A percentile compares a stretch with the other conserved stretches of the same genome.
Conservation (phyloP, 2,113 vertebrate genomes). For the Martes martes region DNA sequence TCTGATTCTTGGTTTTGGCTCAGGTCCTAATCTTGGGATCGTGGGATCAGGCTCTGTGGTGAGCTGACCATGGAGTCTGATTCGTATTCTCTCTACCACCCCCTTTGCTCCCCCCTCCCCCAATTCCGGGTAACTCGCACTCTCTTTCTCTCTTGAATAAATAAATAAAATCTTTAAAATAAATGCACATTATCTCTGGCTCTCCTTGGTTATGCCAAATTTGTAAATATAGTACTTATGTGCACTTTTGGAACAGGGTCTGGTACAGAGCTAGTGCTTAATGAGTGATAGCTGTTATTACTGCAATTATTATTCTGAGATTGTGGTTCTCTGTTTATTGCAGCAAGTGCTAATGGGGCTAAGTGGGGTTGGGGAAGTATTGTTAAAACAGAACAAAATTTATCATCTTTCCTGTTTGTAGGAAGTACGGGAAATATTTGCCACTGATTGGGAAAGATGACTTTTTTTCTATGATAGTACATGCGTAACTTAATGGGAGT, state of each 20-base stretch:
- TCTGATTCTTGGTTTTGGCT: not conserved
- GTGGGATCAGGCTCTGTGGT: not conserved
- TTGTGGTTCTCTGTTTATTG: not conserved
- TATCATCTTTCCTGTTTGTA: not conserved
- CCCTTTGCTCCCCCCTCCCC: not conserved
- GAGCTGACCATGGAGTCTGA: not conserved
- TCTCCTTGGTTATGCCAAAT: not conserved
- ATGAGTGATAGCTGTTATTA: not conserved
- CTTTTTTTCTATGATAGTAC: not conserved
- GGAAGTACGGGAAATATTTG: constrained; percentile 24
- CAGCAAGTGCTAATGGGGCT: not conserved
- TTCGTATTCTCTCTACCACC: not conserved
- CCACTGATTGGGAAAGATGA: not conserved
- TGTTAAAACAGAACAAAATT: not conserved
- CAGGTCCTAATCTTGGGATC: not conserved
- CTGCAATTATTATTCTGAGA: not conserved
- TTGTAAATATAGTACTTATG: not conserved
- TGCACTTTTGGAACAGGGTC: not conserved
- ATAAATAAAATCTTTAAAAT: not conserved
- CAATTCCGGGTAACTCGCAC: not conserved
- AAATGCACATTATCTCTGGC: not conserved
- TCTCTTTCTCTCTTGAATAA: not conserved
- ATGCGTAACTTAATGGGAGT: not conserved
- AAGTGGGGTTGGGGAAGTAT: not conserved
- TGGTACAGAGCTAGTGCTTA: not conserved